Base-by-base conservation (phyloP, 1,140 invertebrate species). In the Lutraria rhynchaena region DNA sequence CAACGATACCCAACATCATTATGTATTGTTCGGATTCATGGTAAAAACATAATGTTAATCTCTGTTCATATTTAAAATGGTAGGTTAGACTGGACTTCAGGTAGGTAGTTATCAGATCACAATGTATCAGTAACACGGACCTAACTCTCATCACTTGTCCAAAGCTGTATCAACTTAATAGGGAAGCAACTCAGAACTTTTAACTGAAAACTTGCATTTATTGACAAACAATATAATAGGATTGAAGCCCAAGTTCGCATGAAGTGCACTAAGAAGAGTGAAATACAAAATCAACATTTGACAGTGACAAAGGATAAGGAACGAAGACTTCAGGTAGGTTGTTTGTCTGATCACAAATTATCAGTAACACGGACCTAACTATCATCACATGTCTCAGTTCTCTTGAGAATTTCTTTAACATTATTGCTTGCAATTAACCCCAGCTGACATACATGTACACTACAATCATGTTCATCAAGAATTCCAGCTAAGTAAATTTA, bases 41-140 rank as follows among this genome's bases (percentile, higher is more conserved):
- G 44, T 9, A 11, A 49, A 49, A 19, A 11, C 19, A 49, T 11
- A 49, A 49, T 11, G 11, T 11, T 11, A 49, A 11, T 9, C 44
- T 11, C 19, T 9, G 44, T 11, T 49, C 19, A 49, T 49, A 11
- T 49, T 9, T 49, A 49, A 11, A 11, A 11, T 11, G 44, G 44
- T 49, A 19, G 19, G 44, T 49, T 11, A 11, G 44, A 11, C 3
- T 17, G 22, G 35, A 51, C 75, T 55, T 78, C 75, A 78, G 75
- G 49, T 61, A 67, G 75, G 75, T 78, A 17, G 31, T 33, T 78
- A 49, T 78, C 63, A 19, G 31, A 78, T 78, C 75, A 78, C 37
- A 1, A 31, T 24, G 19, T 33, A 2, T 78, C 75, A 78, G 75
- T 49, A 78, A 78, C 75, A 78, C 60, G 75, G 75, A 78, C 75